A percentile compares a stretch with the other conserved stretches of the same genome.
These are phyloP conservation scores for Coranthus polyacanthus DNA, from an alignment of 2,797 vertebrate genomes.

Conservation along the genomic window DNA sequence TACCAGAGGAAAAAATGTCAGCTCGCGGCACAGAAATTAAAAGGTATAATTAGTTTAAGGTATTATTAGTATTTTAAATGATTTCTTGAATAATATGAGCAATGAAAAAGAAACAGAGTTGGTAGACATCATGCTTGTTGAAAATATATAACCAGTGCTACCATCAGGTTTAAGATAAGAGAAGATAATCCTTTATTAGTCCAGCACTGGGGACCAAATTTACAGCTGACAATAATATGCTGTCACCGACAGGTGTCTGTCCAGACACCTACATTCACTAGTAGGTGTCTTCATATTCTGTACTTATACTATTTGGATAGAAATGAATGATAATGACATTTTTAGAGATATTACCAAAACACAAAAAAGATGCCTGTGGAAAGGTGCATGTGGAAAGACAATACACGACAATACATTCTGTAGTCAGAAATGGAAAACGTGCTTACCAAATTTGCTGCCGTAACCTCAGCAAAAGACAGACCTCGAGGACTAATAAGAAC, in stretches of 20 bases:
- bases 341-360: not conserved
- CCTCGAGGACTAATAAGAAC: constrained; percentile 94
- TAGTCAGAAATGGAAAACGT: constrained; percentile 11
- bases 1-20: too few relatives aligned
- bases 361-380: not conserved
- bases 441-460: constrained; percentile 94
- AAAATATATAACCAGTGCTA: too few relatives aligned
- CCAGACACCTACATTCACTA: too few relatives aligned
- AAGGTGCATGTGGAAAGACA: not conserved
- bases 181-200: too few relatives aligned
- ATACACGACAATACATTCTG: not conserved
- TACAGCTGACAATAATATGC: too few relatives aligned
- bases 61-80: too few relatives aligned
- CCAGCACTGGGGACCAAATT: too few relatives aligned
- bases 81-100: too few relatives aligned
- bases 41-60: too few relatives aligned
- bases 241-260: too few relatives aligned
- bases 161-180: too few relatives aligned
- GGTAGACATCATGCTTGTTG: not conserved
- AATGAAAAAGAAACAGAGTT: not conserved
- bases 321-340: not conserved
- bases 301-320: not conserved
- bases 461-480: constrained; percentile 95
- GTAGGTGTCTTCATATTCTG: not conserved
- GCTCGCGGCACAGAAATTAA: too few relatives aligned